Base-by-base conservation (phyloP, 2,113 vertebrate species). In the Tinamus guttatus region DNA sequence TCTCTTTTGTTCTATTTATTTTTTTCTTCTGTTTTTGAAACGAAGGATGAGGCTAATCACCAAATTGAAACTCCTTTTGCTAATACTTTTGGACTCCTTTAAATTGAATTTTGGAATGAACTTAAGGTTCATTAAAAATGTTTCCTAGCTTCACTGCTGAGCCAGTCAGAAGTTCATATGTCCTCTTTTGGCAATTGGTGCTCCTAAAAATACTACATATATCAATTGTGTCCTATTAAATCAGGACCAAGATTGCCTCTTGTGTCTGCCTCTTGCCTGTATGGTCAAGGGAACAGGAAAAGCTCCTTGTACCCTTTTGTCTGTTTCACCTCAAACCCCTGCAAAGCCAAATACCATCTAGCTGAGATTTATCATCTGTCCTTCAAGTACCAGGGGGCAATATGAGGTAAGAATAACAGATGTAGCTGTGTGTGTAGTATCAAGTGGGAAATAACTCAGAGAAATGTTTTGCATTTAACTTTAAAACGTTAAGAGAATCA, bases 381-480 rank as follows among this genome's bases (percentile, higher is more conserved):
- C 80, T 95, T 96, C 69, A 73, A 76, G 69, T 96, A 91, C 52
- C 76, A 81, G 43, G 47, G 79, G 76, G 71, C 62, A 86, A 56
- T n/a, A 75, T 0, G 4, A 90, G 58, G 52, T 70, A 88, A 78
- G 25, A 88, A 88, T 81, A 96, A 81, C 92, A 96, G 88, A 91
- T 88, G 88, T 76, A 95, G 47, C 69, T 60, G 68, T 88, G 76
- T 95, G 87, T 69, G 62, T 87, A 86, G 60, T 41, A 91, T 89
- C 87, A 85, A 85, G 36, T 91, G 85, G 90, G 82, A 97, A 79
- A 94, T 92, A 81, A 86, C 76, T 84, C 79, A n/a, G 45, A 86
- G 56, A 94, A 93, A 84, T 84, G 11, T 71, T 94, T 94, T 93
- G 77, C 65, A 78, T 91, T 96, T 93, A 71, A 67, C 80, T 94